These are phyloP conservation scores for Xiphophorus maculatus DNA, from an alignment of 2,113 vertebrate genomes.

Conservation along the genomic window DNA sequence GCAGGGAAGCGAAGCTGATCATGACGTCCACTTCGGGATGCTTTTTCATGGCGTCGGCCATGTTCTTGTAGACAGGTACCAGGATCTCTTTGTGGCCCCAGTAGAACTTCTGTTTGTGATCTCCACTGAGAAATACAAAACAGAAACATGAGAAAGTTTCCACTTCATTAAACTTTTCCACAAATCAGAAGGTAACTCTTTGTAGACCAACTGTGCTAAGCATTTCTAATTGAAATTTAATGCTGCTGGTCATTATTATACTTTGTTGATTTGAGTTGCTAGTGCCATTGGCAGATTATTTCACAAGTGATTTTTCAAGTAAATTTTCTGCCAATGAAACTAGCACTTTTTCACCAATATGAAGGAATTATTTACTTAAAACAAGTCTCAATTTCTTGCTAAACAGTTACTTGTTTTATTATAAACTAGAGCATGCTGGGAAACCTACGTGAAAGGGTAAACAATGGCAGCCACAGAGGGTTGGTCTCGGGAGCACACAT, in stretches of 20 bases:
- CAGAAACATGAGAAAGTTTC: not conserved
- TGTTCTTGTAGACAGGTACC: conserved; percentile 96
- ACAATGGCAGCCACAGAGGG: conserved; percentile 97
- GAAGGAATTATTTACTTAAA: too few species aligned
- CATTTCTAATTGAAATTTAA: not conserved
- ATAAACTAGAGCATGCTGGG: not conserved
- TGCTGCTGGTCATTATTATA: too few species aligned
- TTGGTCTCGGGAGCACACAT: conserved; percentile 92
- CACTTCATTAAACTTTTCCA: not conserved
- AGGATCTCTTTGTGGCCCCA: conserved; percentile 99
- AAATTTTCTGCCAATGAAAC: too few species aligned
- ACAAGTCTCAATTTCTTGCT: too few species aligned
- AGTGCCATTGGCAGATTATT: too few species aligned
- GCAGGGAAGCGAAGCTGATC: conserved; percentile 96
- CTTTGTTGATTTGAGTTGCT: too few species aligned
- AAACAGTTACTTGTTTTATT: not conserved
- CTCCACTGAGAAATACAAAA: conserved; percentile 81
- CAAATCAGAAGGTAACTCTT: not conserved
- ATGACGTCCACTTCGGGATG: conserved; percentile 94
- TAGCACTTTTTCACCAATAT: too few species aligned
- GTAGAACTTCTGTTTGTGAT: conserved; percentile 99
- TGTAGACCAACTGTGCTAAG: not conserved
- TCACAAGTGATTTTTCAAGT: too few species aligned
- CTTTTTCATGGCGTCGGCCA: conserved; percentile 95
- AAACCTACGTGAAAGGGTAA: conserved; percentile 95